Evolutionary conservation across 1,140 invertebrate genomes (phyloP).

Genomic region (Lasioglossum albipes): DNA sequence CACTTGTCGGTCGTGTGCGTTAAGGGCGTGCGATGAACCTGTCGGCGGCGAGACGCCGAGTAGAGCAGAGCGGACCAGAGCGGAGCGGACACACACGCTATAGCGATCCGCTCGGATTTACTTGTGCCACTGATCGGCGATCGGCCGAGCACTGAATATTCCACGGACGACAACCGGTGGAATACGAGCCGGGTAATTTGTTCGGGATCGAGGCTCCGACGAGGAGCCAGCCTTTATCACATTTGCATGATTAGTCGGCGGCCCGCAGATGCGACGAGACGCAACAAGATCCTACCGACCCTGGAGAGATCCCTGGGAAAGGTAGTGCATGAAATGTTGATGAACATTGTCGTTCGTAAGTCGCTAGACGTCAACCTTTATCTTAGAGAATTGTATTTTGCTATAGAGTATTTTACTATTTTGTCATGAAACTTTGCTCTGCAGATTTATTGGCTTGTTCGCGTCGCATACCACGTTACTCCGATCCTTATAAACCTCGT

Average conservation of each 20-base stretch:
- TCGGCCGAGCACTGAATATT: slow-evolving; percentile 11
- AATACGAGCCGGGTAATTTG: slow-evolving; percentile 39
- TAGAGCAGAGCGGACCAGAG: too few relatives aligned
- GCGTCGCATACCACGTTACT: too few relatives aligned
- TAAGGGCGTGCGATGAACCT: slow-evolving; percentile 37
- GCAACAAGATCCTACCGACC: too few relatives aligned
- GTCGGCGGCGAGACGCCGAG: background rate
- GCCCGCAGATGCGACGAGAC: background rate
- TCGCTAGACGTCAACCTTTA: too few relatives aligned
- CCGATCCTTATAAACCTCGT: too few relatives aligned
- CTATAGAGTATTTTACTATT: too few relatives aligned
- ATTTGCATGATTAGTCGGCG: slow-evolving; percentile 48
- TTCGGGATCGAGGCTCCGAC: slow-evolving; percentile 2
- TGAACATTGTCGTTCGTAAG: too few relatives aligned
- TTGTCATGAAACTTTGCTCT: too few relatives aligned
- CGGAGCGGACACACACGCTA: background rate
- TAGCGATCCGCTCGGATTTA: slow-evolving; percentile 14
- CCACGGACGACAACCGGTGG: slow-evolving; percentile 22
- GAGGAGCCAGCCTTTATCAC: slow-evolving; percentile 15
- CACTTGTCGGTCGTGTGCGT: background rate
- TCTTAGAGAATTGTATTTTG: too few relatives aligned
- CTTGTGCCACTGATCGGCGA: slow-evolving; percentile 6
- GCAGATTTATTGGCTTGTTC: too few relatives aligned
- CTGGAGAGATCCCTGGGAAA: background rate
- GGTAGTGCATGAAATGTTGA: background rate